phyloP scores from a whole-genome alignment of 2,797 vertebrate genomes.

The Sylvilagus floridanus region DNA sequence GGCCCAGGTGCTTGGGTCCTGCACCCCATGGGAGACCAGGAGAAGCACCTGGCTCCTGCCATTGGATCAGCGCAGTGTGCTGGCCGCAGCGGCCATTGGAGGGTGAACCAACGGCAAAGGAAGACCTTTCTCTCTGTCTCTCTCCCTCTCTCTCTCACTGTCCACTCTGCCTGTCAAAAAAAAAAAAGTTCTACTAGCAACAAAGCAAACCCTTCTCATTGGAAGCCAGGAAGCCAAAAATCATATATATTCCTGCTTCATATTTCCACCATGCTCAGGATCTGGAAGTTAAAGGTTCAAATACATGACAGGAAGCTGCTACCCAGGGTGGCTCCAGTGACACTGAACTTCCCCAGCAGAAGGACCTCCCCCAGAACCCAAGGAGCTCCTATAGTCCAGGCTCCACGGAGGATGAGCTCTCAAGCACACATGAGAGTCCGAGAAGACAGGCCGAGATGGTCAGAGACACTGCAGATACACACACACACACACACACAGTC shows the following conservation, averaged over 20 bases:
- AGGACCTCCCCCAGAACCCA: neutral
- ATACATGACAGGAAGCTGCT: neutral
- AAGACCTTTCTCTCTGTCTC: too few relatives aligned
- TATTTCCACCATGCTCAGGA: neutral
- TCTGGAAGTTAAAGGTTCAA: neutral
- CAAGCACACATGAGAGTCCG: neutral
- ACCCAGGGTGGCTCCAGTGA: neutral
- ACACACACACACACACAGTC: neutral
- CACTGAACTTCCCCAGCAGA: too few relatives aligned
- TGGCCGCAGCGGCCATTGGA: too few relatives aligned
- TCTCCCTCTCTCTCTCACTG: too few relatives aligned
- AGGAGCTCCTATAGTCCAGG: neutral
- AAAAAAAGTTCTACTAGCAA: neutral
- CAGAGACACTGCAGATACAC: neutral
- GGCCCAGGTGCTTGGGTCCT: too few relatives aligned
- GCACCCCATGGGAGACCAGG: too few relatives aligned
- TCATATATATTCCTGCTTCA: neutral
- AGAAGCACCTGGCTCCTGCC: too few relatives aligned
- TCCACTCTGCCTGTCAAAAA: too few relatives aligned
- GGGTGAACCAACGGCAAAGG: too few relatives aligned
- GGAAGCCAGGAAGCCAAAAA: neutral
- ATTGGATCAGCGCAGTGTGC: too few relatives aligned
- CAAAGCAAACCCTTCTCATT: neutral
- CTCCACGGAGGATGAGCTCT: neutral
- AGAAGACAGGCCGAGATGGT: neutral